Evolutionary conservation across 2,888 invertebrate genomes (phyloP), one percentile per base, ranked within the genome.

Genomic region (Slavum lentiscoides): DNA sequence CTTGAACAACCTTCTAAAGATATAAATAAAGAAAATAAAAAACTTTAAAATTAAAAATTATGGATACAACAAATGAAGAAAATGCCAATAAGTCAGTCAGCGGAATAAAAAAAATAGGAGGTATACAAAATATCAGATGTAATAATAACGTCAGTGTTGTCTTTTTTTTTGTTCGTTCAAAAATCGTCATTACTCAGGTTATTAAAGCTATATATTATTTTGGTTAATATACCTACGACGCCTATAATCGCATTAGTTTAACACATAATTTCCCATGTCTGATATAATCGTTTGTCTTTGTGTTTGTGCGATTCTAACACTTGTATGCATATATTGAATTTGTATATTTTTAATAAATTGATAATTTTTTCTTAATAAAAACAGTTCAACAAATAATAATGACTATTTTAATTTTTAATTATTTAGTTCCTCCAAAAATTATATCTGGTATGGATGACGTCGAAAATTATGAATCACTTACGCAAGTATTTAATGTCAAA

Each of bases 391-490:
- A 23, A 67, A 67, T 59, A 43, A 49, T 13, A 13, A 49, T 11
- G 11, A 67, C 43, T 23, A 17, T 17, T 61, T 1, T 39, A 49
- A 59, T 77, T 66, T 49, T 81, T 59, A 82, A 72, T 66, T 83
- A 83, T 87, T 59, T 87, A 92, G 92, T 93, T 86, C 88, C 91
- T 84, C 94, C 94, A 62, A 90, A 90, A 86, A 90, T 94, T 84
- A 87, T 91, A 85, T 91, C 91, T 84, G 91, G 92, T 84, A 91
- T 90, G 84, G 90, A 94, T 87, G 93, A 94, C 87, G 89, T 91
- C 82, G 90, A 90, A 82, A 90, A 91, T 55, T 94, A 90, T 86
- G 95, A 94, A 87, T 95, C 96, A 17, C 90, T 96, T 75, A 92
- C 92, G 15, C 90, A 93, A 68, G 90, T 91, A 83, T 96, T 93